These are phyloP conservation scores for Sceloporus undulatus DNA, from an alignment of 2,113 vertebrate genomes.

Conservation along the genomic window DNA sequence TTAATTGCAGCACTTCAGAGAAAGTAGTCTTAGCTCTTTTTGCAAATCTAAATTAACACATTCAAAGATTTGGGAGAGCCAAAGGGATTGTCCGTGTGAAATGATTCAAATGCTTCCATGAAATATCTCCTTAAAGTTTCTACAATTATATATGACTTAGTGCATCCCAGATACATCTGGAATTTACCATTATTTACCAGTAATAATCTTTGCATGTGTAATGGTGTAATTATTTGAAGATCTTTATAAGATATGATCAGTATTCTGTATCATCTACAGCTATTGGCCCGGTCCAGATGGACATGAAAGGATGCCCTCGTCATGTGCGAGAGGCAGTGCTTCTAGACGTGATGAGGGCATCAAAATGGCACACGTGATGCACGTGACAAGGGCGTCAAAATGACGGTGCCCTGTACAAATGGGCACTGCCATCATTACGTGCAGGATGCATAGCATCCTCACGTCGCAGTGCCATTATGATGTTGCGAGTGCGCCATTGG, in stretches of 20 bases:
- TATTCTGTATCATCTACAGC: no score
- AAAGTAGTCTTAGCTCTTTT: conserved; percentile 8
- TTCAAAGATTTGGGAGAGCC: not conserved
- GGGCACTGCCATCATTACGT: no score
- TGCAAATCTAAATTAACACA: conserved; percentile 41
- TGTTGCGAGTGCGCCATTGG: no score
- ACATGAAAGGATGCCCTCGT: no score
- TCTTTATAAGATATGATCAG: not conserved
- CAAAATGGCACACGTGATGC: no score
- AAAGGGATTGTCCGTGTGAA: not conserved
- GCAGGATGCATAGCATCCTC: no score
- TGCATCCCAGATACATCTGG: not conserved
- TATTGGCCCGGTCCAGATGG: no score
- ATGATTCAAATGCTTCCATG: not conserved
- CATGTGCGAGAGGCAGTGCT: no score
- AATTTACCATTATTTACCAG: not conserved
- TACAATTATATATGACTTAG: not conserved
- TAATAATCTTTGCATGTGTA: conserved; percentile 10
- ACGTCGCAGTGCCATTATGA: no score
- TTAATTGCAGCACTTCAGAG: conserved; percentile 61
- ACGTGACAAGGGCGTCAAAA: no score
- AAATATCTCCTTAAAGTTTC: not conserved
- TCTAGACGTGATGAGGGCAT: no score
- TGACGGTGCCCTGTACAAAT: no score
- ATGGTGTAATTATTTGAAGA: not conserved